phyloP scores from a whole-genome alignment of 2,888 invertebrate genomes.

The Eucera pruinosa region DNA sequence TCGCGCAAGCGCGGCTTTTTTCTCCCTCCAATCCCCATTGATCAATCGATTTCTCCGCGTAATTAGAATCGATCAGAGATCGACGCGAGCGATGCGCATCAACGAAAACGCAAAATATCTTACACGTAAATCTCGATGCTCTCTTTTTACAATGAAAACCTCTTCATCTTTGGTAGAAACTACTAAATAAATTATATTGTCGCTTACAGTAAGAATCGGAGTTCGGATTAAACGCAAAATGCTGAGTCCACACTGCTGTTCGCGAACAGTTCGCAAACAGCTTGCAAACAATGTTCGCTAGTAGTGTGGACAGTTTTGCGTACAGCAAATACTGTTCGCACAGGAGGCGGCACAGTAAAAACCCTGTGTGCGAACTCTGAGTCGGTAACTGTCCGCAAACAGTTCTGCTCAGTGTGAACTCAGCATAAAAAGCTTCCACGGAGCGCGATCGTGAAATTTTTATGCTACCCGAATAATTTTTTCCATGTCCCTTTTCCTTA shows the following conservation, averaged over 20 bases:
- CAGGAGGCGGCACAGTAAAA: no score
- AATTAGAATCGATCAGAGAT: background rate
- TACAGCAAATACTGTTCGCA: no score
- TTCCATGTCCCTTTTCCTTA: background rate
- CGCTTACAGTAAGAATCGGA: conserved; percentile 72
- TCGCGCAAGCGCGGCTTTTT: background rate
- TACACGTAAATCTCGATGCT: conserved; percentile 71
- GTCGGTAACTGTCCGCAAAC: no score
- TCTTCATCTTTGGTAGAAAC: conserved; percentile 83
- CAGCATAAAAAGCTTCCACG: conserved; percentile 42
- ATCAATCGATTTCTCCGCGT: conserved; percentile 1
- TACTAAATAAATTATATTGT: conserved; percentile 82
- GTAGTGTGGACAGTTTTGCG: no score
- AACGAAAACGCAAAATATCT: conserved; percentile 63
- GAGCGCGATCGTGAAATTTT: conserved; percentile 8
- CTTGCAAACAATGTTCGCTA: no score
- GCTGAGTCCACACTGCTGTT: no score
- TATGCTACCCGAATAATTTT: background rate
- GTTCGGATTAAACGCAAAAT: conserved; percentile 40
- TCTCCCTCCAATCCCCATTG: background rate
- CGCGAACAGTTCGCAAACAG: no score
- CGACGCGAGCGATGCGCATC: conserved; percentile 21
- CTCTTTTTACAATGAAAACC: conserved; percentile 76
- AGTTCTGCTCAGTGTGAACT: no score
- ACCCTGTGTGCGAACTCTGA: no score